These are phyloP conservation scores for Coelopa pilipes DNA, from an alignment of 2,888 invertebrate species.

Conservation along the genomic window DNA sequence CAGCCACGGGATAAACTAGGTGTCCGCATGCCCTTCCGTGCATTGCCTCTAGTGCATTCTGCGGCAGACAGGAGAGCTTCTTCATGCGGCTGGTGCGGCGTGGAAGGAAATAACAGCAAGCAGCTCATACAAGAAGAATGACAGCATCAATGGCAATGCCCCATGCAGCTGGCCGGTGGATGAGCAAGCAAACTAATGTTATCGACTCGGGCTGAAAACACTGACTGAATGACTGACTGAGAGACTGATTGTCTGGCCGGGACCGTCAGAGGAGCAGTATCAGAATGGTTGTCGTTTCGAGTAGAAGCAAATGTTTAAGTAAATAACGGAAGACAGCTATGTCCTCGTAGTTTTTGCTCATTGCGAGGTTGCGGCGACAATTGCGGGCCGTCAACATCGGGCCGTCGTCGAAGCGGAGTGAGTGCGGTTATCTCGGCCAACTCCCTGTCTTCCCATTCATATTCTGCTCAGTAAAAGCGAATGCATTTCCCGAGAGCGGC, in stretches of 20 bases:
- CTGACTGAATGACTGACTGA: conserved; percentile 15
- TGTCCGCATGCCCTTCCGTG: not conserved
- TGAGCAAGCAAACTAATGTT: conserved; percentile 5
- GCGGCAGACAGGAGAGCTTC: not conserved
- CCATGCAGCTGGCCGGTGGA: not conserved
- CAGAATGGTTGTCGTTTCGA: conserved; percentile 6
- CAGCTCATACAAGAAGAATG: conserved; percentile 2
- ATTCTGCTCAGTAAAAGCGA: conserved; percentile 32
- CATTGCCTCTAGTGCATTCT: too few relatives aligned
- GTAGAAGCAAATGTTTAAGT: conserved; percentile 17
- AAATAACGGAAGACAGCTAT: conserved; percentile 23
- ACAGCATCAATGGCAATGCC: conserved; percentile 12
- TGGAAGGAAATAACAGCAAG: not conserved
- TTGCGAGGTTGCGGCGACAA: conserved; percentile 23
- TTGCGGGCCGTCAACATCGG: conserved; percentile 8
- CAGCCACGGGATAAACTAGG: too few relatives aligned
- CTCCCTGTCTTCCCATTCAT: conserved; percentile 1
- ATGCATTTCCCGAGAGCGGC: too few relatives aligned
- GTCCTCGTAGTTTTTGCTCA: conserved; percentile 33
- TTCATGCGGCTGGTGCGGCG: not conserved
- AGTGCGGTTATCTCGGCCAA: not conserved
- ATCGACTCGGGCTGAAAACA: conserved; percentile 15
- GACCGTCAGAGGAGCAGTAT: not conserved
- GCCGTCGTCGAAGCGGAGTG: not conserved
- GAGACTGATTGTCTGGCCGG: conserved; percentile 40